phyloP scores from a whole-genome alignment of 2,888 invertebrate genomes.

The Taphrorychus bicolor region DNA sequence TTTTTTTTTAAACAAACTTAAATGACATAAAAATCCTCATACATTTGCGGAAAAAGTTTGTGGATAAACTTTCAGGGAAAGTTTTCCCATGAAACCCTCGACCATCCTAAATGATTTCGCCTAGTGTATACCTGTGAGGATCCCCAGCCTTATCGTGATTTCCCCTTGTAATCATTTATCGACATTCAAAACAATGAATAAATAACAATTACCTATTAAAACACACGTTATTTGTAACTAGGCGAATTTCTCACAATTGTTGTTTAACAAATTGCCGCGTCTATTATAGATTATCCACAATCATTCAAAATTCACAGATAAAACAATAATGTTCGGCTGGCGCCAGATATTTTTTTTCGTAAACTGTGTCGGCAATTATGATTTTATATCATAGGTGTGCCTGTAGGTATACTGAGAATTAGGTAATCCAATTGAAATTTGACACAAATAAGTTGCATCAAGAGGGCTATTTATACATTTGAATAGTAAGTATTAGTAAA shows the following conservation, averaged over 20 bases:
- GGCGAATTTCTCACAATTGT: conserved; percentile 14
- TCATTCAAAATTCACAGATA: conserved; percentile 16
- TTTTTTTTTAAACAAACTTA: too few species aligned
- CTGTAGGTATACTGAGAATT: too few species aligned
- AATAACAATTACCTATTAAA: background rate
- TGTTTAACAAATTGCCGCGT: conserved; percentile 15
- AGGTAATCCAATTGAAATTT: too few species aligned
- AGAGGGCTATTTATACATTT: too few species aligned
- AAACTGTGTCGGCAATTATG: background rate
- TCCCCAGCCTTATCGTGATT: background rate
- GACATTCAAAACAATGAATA: background rate
- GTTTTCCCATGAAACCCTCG: too few species aligned
- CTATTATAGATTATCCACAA: conserved; percentile 20
- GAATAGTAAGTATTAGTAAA: too few species aligned
- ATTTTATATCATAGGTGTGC: conserved; percentile 1
- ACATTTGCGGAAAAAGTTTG: too few species aligned
- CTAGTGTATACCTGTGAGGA: background rate
- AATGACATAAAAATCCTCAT: too few species aligned
- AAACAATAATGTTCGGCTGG: conserved; percentile 13
- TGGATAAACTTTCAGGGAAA: too few species aligned
- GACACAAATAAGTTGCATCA: too few species aligned
- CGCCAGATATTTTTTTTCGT: conserved; percentile 20
- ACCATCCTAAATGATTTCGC: background rate
- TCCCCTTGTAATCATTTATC: background rate
- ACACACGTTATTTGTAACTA: conserved; percentile 7